Evolutionary conservation across 2,113 vertebrate species (phyloP).

Genomic region (Australoheros scitulus): DNA sequence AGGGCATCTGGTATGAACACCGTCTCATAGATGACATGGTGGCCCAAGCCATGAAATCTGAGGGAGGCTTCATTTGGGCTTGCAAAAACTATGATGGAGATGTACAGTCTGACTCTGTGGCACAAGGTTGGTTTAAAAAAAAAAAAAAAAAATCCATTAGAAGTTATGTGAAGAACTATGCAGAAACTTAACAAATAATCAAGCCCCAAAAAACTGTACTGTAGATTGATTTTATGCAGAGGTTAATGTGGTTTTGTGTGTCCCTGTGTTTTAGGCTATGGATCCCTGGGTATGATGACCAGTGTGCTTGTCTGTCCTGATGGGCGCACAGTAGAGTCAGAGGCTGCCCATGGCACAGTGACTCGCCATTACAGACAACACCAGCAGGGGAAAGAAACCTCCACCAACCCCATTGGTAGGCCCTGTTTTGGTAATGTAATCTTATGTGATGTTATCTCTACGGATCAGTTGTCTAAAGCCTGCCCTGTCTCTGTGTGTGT

Average conservation of each 20-base stretch:
- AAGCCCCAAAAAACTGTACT: neutral
- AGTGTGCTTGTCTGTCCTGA: slow-evolving; percentile 96
- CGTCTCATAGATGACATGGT: slow-evolving; percentile 99
- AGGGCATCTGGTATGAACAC: slow-evolving; percentile 97
- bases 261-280: slow-evolving; percentile 84
- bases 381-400: slow-evolving; percentile 97
- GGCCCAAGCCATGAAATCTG: slow-evolving; percentile 97
- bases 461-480: neutral
- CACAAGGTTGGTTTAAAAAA: slow-evolving; percentile 85
- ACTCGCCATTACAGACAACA: slow-evolving; percentile 95
- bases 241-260: neutral
- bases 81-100: slow-evolving; percentile 99
- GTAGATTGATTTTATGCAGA: neutral
- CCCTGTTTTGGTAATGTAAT: neutral
- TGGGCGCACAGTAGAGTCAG: slow-evolving; percentile 94
- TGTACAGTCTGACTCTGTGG: slow-evolving; percentile 97
- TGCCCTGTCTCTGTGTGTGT: neutral
- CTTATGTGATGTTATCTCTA: neutral
- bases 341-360: slow-evolving; percentile 96
- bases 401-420: slow-evolving; percentile 97
- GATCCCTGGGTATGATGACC: slow-evolving; percentile 98
- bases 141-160: neutral
- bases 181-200: neutral
- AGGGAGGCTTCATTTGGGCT: slow-evolving; percentile 98
- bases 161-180: neutral